These are phyloP conservation scores for Gadus chalcogrammus DNA, from an alignment of 2,113 vertebrate species.

Conservation along the genomic window DNA sequence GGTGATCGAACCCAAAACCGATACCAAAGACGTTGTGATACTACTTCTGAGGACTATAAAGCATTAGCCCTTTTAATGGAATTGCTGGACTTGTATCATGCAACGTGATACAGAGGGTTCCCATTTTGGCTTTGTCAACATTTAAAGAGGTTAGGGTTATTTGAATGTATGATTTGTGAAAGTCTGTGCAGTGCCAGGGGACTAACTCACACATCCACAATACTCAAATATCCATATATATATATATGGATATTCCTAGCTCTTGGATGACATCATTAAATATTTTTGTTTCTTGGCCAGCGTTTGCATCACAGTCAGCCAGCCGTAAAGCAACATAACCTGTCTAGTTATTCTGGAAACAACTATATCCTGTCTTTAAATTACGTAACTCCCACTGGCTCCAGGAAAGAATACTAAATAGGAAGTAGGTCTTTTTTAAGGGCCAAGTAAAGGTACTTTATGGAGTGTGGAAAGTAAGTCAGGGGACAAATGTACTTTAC, in stretches of 20 bases:
- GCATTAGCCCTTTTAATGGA: not conserved
- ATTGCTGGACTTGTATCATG: not conserved
- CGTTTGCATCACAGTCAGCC: too few species aligned
- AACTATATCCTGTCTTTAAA: not conserved
- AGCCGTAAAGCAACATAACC: too few species aligned
- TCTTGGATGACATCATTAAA: too few species aligned
- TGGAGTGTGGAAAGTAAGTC: constrained; percentile 3
- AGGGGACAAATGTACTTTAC: too few species aligned
- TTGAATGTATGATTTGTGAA: constrained; percentile 32
- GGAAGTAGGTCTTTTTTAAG: constrained; percentile 50
- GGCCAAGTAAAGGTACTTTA: constrained; percentile 15
- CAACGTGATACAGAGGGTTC: not conserved
- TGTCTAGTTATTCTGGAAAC: too few species aligned
- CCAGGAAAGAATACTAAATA: constrained; percentile 25
- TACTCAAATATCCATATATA: too few species aligned
- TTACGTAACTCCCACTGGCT: constrained; percentile 19
- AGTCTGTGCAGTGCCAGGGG: not conserved
- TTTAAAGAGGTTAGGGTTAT: constrained; percentile 14
- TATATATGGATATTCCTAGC: too few species aligned
- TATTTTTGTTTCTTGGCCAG: too few species aligned
- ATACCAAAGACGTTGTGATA: too few species aligned
- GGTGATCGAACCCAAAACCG: too few species aligned
- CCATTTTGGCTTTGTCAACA: not conserved
- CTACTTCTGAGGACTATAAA: too few species aligned
- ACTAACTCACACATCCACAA: too few species aligned